phyloP scores from a whole-genome alignment of 2,113 vertebrate genomes.

The Centropus bengalensis region DNA sequence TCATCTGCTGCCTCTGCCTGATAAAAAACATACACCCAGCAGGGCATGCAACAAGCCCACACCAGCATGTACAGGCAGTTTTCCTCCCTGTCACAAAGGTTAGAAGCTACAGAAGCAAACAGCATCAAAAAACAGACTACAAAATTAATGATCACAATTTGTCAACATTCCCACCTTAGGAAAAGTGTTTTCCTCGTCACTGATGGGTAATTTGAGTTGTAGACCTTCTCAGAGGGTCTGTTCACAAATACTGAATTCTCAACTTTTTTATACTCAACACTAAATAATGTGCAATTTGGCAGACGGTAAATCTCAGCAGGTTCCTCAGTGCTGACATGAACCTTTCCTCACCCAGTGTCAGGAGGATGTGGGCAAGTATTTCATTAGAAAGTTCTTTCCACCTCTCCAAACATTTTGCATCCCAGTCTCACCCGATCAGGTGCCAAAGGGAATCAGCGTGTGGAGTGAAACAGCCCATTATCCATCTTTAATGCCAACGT shows the following conservation, averaged over 20 bases:
- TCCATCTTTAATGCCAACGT: not conserved
- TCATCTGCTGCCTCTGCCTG: not conserved
- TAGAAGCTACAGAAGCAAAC: not conserved
- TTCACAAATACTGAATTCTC: not conserved
- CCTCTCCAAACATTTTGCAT: not conserved
- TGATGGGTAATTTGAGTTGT: not conserved
- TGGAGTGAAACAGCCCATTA: not conserved
- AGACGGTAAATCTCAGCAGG: not conserved
- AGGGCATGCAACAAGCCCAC: not conserved
- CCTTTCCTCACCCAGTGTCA: not conserved
- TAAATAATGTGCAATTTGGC: rapidly evolving
- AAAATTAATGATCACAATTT: not conserved
- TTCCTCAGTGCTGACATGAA: not conserved
- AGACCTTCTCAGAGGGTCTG: not conserved
- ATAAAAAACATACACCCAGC: not conserved
- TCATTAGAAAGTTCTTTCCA: not conserved
- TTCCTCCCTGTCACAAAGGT: not conserved
- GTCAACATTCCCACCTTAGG: not conserved
- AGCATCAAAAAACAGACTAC: not conserved
- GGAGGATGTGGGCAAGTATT: not conserved
- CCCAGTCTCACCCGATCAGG: not conserved
- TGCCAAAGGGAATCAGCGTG: not conserved
- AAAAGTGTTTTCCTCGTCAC: not conserved
- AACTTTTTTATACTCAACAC: not conserved
- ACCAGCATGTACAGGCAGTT: not conserved